These are phyloP conservation scores for Ciconia stormi DNA, from an alignment of 2,113 vertebrate species.

Conservation along the genomic window DNA sequence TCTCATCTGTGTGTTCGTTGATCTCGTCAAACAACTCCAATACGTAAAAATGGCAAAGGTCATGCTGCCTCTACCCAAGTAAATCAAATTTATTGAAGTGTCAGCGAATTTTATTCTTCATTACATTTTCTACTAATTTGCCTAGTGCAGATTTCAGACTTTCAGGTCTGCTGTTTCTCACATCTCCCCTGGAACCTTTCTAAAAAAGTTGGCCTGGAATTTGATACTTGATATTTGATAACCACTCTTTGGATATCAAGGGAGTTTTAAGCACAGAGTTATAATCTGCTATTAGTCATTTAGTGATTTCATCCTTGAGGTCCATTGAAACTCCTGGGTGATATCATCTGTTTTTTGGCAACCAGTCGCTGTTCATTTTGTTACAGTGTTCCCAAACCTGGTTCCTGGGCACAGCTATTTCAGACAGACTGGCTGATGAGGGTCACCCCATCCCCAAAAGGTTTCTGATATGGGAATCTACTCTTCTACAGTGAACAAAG, in stretches of 20 bases:
- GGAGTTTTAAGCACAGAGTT: background rate
- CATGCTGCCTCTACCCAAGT: background rate
- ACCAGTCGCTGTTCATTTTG: background rate
- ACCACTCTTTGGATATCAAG: background rate
- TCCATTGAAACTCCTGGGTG: background rate
- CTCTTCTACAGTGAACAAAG: background rate
- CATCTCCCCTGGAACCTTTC: background rate
- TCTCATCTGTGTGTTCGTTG: background rate
- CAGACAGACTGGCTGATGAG: background rate
- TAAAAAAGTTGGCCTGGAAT: background rate
- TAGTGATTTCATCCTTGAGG: background rate
- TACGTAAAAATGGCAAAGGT: background rate
- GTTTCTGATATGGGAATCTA: background rate
- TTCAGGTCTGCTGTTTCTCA: background rate
- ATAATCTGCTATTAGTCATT: background rate
- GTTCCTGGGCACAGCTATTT: background rate
- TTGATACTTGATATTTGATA: background rate
- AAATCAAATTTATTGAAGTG: constrained; percentile 11
- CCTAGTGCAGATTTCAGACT: background rate
- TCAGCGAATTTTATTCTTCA: background rate
- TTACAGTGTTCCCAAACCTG: background rate
- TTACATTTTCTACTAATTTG: background rate
- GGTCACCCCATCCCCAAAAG: background rate
- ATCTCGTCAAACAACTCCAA: background rate
- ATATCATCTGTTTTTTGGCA: background rate